Base-by-base conservation (phyloP, 1,140 invertebrate species). In the Drosophila azteca region DNA sequence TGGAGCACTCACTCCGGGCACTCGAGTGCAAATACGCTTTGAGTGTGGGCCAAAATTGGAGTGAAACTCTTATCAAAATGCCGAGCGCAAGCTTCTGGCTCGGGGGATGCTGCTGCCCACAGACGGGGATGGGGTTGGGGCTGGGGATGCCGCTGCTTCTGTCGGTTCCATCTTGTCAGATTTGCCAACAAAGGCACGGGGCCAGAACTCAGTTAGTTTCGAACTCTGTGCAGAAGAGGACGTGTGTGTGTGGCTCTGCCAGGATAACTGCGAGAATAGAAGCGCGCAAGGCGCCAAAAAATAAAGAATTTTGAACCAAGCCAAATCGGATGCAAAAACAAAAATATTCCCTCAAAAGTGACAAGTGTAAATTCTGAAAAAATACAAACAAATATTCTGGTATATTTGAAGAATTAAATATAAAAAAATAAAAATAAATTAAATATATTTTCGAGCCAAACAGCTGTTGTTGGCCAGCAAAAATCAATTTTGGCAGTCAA, bases 181-280 rank as follows among this genome's bases (percentile, higher is more conserved):
- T 61, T 59, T 66, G 60, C 45, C 29, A 45, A 44, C 48, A 50
- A 73, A 57, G 35, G 11, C 35, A 39, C 35, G 11, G 3, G 35
- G 11, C 11, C 58, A 53, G 57, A 60, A 64, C 22, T 88, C 75
- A 87, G 82, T 88, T 64, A 59, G 71, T 60, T 49, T 63, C 79
- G 82, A 77, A 78, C 82, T 72, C 77, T 87, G 65, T 73, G 76
- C 76, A 79, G 60, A 75, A 83, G 53, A 75, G 79, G 82, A 79
- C 79, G 82, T 82, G 82, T 62, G 43, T 35, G 78, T 51, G 22
- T 22, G 17, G 11, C 13, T 71, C 49, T 51, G 43, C 45, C 17
- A 48, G 43, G 61, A 76, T 53, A 64, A 48, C 59, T 45, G 53
- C 41, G 44, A 60, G 43, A 49, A 46, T 3, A 52, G 22, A 39